These are phyloP conservation scores for Athetis lepigone DNA, from an alignment of 2,888 invertebrate genomes.

Conservation along the genomic window DNA sequence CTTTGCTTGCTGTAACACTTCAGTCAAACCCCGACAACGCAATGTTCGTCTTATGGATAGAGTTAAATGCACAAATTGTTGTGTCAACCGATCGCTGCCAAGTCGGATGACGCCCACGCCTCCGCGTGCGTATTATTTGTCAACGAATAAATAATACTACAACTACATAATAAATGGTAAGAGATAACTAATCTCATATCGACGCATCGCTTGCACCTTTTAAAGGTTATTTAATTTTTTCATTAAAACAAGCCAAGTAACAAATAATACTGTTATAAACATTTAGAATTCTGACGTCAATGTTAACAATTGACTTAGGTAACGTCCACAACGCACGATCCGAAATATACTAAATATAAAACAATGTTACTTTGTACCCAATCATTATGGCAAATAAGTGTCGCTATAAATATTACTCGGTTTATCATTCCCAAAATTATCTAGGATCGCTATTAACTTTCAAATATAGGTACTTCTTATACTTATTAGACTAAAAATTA, in stretches of 20 bases:
- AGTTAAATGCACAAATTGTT: background rate
- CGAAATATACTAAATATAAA: constrained; percentile 32
- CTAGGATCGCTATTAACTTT: constrained; percentile 33
- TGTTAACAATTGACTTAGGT: constrained; percentile 45
- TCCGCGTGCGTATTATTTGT: constrained; percentile 13
- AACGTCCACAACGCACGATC: constrained; percentile 33
- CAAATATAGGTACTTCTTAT: constrained; percentile 46
- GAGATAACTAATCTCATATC: constrained; percentile 33
- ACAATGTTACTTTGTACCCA: constrained; percentile 52
- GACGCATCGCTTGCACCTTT: constrained; percentile 37
- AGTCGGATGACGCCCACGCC: background rate
- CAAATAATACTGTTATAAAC: constrained; percentile 55
- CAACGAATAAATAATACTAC: constrained; percentile 46
- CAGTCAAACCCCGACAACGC: no score
- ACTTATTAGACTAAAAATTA: constrained; percentile 49
- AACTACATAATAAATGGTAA: constrained; percentile 54
- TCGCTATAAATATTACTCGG: constrained; percentile 25
- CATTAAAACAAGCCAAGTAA: constrained; percentile 43
- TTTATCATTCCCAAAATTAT: constrained; percentile 13
- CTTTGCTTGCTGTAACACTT: constrained; percentile 16
- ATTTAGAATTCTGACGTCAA: constrained; percentile 55
- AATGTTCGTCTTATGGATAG: no score
- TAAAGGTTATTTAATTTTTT: constrained; percentile 46
- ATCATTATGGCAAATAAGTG: constrained; percentile 49
- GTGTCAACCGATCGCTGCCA: background rate